phyloP scores from a whole-genome alignment of 2,113 vertebrate genomes.

The Eleginops maclovinus region DNA sequence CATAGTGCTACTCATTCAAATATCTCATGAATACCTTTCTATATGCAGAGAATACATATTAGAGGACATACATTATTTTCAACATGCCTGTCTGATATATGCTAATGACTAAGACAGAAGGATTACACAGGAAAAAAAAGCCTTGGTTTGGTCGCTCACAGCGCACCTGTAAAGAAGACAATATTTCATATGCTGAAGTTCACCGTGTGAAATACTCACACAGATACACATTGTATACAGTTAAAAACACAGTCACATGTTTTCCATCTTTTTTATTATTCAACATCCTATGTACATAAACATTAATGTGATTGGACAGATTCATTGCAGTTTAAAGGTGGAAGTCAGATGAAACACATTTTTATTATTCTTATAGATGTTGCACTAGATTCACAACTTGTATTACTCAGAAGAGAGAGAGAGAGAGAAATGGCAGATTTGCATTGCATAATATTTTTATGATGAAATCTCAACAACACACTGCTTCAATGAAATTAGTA shows the following conservation, averaged over 20 bases:
- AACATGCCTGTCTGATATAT: slow-evolving; percentile 22
- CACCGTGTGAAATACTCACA: too few relatives aligned
- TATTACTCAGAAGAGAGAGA: background rate
- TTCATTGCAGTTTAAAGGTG: slow-evolving; percentile 7
- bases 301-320: slow-evolving; percentile 6
- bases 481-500: slow-evolving; percentile 56
- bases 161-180: slow-evolving; percentile 17
- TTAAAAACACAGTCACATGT: background rate
- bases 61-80: slow-evolving; percentile 35
- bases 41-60: slow-evolving; percentile 65
- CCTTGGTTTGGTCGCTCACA: background rate
- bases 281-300: background rate
- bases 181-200: background rate
- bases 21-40: slow-evolving; percentile 56
- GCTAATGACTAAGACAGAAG: slow-evolving; percentile 13
- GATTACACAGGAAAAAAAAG: slow-evolving; percentile 1
- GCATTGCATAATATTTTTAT: slow-evolving; percentile 12
- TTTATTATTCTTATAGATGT: slow-evolving; percentile 26
- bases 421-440: slow-evolving; percentile 5
- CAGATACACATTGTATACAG: background rate
- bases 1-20: slow-evolving; percentile 32
- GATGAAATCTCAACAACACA: slow-evolving; percentile 44
- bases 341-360: background rate
- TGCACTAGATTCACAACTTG: background rate
- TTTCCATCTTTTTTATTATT: background rate